phyloP scores from a whole-genome alignment of 2,113 vertebrate species.

The Cyanoramphus novaezelandiae region DNA sequence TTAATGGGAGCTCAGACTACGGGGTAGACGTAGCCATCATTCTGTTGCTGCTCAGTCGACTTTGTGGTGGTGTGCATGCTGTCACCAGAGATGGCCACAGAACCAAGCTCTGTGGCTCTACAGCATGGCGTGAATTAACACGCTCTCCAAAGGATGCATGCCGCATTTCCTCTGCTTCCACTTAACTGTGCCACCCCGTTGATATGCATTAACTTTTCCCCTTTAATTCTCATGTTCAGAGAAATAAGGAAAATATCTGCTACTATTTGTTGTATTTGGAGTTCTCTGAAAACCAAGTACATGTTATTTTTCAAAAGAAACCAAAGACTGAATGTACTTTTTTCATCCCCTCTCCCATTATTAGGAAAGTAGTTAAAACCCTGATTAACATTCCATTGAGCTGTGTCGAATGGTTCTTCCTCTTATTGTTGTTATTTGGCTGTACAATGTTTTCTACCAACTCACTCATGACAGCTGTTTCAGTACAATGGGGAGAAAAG shows the following conservation, averaged over 20 bases:
- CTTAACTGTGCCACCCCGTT: neutral
- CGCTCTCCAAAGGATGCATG: accelerated
- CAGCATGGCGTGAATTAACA: neutral
- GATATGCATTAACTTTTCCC: neutral
- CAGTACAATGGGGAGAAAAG: neutral
- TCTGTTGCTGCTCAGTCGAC: neutral
- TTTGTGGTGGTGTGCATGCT: neutral
- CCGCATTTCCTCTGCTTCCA: neutral
- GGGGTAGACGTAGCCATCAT: neutral
- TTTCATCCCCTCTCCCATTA: neutral
- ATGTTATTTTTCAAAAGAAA: neutral
- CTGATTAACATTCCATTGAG: neutral
- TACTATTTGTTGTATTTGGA: neutral
- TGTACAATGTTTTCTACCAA: neutral
- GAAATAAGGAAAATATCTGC: neutral
- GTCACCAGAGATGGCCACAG: accelerated
- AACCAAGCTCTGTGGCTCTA: neutral
- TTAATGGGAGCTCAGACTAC: neutral
- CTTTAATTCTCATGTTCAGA: neutral
- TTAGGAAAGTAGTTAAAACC: neutral
- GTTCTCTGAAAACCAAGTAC: neutral
- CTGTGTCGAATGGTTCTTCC: neutral
- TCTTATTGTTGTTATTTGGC: neutral
- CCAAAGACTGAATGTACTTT: neutral
- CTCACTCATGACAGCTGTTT: neutral